Conservation (phyloP, 2,797 vertebrate genomes). For the Xenopus petersii region DNA sequence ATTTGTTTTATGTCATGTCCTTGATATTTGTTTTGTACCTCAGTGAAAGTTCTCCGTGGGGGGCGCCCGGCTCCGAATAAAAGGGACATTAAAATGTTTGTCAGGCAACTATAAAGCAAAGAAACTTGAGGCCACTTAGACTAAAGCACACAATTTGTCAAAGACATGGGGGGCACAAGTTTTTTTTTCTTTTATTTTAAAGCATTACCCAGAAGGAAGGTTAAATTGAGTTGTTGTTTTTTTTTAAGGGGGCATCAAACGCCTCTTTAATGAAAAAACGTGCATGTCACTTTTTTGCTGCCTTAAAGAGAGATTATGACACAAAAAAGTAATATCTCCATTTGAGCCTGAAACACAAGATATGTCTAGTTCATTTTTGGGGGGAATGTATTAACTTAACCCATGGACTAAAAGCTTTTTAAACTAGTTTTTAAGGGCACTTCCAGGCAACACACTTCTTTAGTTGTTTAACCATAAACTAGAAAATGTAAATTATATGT, state of each 20-base stretch:
- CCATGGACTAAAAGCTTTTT: too few species aligned
- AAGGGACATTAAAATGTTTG: conserved; percentile 5
- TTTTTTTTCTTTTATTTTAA: neutral
- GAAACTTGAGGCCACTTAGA: neutral
- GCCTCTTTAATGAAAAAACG: neutral
- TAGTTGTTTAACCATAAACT: too few species aligned
- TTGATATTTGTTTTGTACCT: conserved; percentile 25
- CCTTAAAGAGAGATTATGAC: too few species aligned
- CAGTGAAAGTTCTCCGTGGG: neutral
- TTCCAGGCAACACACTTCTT: too few species aligned
- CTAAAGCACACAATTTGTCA: neutral
- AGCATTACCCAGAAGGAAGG: neutral
- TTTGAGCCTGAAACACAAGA: too few species aligned
- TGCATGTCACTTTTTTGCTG: neutral
- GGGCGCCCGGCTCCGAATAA: neutral
- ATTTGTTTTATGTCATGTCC: conserved; percentile 42
- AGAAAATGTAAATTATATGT: too few species aligned
- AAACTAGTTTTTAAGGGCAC: too few species aligned
- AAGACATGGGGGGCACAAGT: neutral
- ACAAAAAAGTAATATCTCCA: too few species aligned
- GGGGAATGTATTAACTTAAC: too few species aligned
- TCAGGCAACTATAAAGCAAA: conserved; percentile 1
- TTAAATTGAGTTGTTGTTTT: neutral
- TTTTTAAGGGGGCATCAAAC: neutral
- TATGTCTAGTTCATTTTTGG: too few species aligned